These are phyloP conservation scores for Choloepus hoffmanni DNA, from an alignment of 2,113 vertebrate genomes.

Conservation along the genomic window DNA sequence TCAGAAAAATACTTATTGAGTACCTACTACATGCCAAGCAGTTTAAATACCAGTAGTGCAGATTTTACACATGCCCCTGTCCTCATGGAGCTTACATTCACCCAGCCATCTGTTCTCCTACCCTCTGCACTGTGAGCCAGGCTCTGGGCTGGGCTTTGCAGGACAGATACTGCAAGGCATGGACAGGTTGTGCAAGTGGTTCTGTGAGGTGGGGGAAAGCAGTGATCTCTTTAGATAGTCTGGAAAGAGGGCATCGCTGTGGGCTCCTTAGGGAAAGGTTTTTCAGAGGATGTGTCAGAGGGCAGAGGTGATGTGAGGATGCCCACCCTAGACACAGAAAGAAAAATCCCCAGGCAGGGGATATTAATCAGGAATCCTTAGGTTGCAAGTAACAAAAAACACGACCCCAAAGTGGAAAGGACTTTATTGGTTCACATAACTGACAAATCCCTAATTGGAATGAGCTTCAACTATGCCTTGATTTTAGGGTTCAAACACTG, in stretches of 20 bases:
- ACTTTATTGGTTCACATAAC: background rate
- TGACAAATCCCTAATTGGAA: background rate
- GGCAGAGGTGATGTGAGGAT: background rate
- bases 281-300: accelerated
- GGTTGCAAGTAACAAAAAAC: background rate
- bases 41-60: accelerated
- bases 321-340: background rate
- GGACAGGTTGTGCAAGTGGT: background rate
- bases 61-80: background rate
- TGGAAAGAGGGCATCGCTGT: background rate
- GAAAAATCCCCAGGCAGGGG: too few species aligned
- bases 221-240: background rate
- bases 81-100: background rate
- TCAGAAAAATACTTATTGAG: background rate
- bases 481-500: too few species aligned
- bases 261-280: background rate
- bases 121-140: background rate
- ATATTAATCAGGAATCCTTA: background rate
- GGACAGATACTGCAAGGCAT: background rate
- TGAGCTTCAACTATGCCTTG: background rate
- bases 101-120: too few species aligned
- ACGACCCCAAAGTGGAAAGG: background rate
- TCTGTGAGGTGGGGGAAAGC: background rate
- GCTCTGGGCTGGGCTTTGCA: background rate
- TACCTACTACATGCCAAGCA: background rate